These are phyloP conservation scores for Bathynomus jamesi DNA, from an alignment of 1,140 invertebrate species.

Conservation along the genomic window DNA sequence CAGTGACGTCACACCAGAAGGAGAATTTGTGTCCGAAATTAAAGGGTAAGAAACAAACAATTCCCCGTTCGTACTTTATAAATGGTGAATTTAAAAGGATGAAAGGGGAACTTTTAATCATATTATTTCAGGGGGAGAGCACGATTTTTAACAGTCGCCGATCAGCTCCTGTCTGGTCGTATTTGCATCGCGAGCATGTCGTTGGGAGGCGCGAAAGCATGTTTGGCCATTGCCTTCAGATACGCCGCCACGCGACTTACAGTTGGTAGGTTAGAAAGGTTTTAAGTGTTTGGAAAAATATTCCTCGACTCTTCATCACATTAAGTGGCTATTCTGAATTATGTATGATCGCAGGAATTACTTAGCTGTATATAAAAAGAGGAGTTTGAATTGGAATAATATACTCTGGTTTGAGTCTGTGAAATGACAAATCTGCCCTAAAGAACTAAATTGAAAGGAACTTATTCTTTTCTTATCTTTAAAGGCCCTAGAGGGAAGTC, in stretches of 20 bases:
- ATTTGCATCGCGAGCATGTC: constrained; percentile 44
- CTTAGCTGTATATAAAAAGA: too few relatives aligned
- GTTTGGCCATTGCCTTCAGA: constrained; percentile 40
- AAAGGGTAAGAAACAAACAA: constrained; percentile 26
- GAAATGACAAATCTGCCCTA: too few relatives aligned
- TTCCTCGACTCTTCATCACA: too few relatives aligned
- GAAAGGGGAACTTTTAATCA: too few relatives aligned
- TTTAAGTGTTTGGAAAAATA: too few relatives aligned
- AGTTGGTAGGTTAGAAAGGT: constrained; percentile 39
- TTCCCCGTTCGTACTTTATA: neutral
- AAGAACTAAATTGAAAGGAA: too few relatives aligned
- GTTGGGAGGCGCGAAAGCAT: constrained; percentile 40
- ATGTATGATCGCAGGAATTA: too few relatives aligned
- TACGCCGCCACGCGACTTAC: constrained; percentile 43
- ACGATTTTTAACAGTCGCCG: constrained; percentile 43
- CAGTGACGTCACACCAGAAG: constrained; percentile 40
- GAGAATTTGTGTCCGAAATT: constrained; percentile 39
- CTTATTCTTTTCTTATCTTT: neutral
- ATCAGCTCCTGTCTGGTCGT: constrained; percentile 43
- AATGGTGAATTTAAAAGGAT: neutral
- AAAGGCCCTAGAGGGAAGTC: constrained; percentile 22
- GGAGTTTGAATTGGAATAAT: too few relatives aligned
- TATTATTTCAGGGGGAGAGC: constrained; percentile 35
- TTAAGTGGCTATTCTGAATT: too few relatives aligned
- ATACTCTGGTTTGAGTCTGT: too few relatives aligned